Conservation (phyloP, 2,888 invertebrate species). For the Dascillus cervinus region DNA sequence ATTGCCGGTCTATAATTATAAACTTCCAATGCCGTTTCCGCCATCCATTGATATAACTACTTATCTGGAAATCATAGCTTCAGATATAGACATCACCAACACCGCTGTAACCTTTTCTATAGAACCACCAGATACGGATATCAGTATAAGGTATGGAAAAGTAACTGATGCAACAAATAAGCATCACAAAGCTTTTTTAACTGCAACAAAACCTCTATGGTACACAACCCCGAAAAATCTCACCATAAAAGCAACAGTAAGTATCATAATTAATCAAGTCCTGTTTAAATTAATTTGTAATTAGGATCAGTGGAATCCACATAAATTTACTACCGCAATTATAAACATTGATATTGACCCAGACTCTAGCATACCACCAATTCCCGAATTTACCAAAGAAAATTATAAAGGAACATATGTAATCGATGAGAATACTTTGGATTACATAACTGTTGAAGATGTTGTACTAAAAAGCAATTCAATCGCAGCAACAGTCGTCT, state of each 20-base stretch:
- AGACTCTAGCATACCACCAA: slow-evolving; percentile 41
- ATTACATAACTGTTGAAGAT: too few species aligned
- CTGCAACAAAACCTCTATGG: slow-evolving; percentile 15
- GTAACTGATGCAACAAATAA: slow-evolving; percentile 13
- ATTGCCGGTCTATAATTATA: slow-evolving; percentile 36
- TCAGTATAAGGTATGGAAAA: slow-evolving; percentile 2
- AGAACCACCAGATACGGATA: slow-evolving; percentile 31
- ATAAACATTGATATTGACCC: slow-evolving; percentile 39
- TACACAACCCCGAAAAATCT: slow-evolving; percentile 16
- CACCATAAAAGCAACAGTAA: slow-evolving; percentile 28
- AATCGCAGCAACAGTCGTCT: too few species aligned
- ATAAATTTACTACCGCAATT: slow-evolving; percentile 7
- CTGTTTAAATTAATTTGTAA: background rate
- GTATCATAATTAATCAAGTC: slow-evolving; percentile 13
- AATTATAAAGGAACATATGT: slow-evolving; percentile 44
- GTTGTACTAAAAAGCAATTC: too few species aligned
- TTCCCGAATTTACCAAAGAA: slow-evolving; percentile 42
- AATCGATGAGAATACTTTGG: slow-evolving; percentile 25
- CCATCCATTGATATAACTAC: slow-evolving; percentile 32
- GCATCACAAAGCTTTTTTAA: slow-evolving; percentile 20
- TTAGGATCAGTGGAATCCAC: background rate
- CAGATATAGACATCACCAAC: slow-evolving; percentile 50
- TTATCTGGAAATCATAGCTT: slow-evolving; percentile 41
- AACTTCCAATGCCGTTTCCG: slow-evolving; percentile 44
- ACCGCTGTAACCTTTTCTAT: slow-evolving; percentile 23